Base-by-base conservation (phyloP, 2,113 vertebrate species). In the Apteryx owenii region DNA sequence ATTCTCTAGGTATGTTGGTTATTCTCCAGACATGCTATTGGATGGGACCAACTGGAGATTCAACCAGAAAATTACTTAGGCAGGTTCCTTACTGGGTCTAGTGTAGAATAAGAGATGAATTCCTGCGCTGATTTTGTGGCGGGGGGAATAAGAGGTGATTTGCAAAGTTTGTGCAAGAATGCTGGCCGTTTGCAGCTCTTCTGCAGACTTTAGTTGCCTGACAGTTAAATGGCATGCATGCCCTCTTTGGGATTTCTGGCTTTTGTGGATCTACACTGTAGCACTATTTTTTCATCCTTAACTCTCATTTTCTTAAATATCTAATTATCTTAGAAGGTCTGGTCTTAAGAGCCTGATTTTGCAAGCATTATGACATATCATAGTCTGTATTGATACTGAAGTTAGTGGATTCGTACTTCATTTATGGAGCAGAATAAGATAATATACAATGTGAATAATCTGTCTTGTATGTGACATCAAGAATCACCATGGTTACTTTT, bases 401-500 rank as follows among this genome's bases (percentile, higher is more conserved):
- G 42, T 51, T 64, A 33, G n/a, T 29, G 54, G 26, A 83, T 50
- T 40, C 40, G 76, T 53, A 28, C 54, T 81, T 71, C 40, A 69
- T 42, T 22, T 89, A 28, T 79, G 70, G 73, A 93, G 78, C 7
- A 91, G 78, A 88, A 80, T 54, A 90, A 91, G 87, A 78, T 93
- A 81, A 76, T 56, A 9, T 7, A 21, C 60, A 78, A n/a, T 64
- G 60, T 33, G 36, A 72, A 20, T 13, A 4, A 60, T 64, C 50
- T 66, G 85, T 93, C 69, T 81, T 95, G 71, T 78, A n/a, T 38
- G 40, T 4, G 40, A 93, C 86, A 88, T 91, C 81, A 93, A 46
- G 81, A 89, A 97, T 95, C 88, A 88, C 96, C 96, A 97, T 97
- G 96, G 91, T 96, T 97, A 97, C 96, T 95, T 48, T n/a, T 28